phyloP scores from a whole-genome alignment of 2,113 vertebrate genomes.

The Semnornis frantzii region DNA sequence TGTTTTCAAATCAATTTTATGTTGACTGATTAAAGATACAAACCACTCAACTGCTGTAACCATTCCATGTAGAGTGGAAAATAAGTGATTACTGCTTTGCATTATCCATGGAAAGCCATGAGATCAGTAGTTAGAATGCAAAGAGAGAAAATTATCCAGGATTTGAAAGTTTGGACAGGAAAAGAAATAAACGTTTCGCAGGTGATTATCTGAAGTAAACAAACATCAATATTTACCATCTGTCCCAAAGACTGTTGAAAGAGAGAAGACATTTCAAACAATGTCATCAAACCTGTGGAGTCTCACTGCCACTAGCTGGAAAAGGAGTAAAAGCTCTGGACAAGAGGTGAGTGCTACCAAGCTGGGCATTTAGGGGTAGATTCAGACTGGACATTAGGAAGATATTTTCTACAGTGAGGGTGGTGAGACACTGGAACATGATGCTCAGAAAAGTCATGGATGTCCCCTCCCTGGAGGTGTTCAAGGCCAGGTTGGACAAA shows the following conservation, averaged over 20 bases:
- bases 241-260: not conserved
- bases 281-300: not conserved
- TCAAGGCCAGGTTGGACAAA: too few species aligned
- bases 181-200: not conserved
- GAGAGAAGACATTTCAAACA: not conserved
- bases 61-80: not conserved
- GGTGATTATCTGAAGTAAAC: not conserved
- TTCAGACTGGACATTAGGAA: too few species aligned
- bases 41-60: conserved; percentile 16
- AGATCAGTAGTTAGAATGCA: conserved; percentile 15
- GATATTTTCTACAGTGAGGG: too few species aligned
- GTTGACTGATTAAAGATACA: conserved; percentile 50
- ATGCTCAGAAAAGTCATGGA: too few species aligned
- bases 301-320: not conserved
- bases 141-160: conserved; percentile 28
- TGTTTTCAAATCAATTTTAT: conserved; percentile 55
- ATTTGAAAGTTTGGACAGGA: not conserved
- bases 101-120: conserved; percentile 19
- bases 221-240: not conserved
- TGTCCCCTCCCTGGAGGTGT: too few species aligned
- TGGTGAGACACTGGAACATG: too few species aligned
- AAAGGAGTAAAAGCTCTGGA: not conserved
- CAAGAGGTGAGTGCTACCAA: not conserved
- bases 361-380: not conserved
- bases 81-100: conserved; percentile 25